Conservation (phyloP, 1,140 invertebrate genomes). For the Adelges cooleyi region DNA sequence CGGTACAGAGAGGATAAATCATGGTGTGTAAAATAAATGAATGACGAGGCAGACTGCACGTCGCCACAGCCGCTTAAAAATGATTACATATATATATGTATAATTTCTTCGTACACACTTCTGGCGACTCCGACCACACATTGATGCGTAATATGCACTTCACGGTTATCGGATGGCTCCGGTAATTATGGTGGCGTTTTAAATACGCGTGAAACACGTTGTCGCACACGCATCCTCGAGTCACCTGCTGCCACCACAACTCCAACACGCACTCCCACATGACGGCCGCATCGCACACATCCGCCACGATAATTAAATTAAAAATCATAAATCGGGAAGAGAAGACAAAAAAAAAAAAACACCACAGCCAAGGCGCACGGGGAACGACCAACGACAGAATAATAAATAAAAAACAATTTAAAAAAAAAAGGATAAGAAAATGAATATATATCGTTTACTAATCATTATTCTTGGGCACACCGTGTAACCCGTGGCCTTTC, state of each 20-base stretch:
- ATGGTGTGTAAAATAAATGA: not conserved
- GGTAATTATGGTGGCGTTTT: not conserved
- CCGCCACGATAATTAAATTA: constrained; percentile 20
- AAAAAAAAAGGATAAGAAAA: not conserved
- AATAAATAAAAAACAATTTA: no score
- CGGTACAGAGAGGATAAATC: not conserved
- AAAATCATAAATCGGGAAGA: constrained; percentile 13
- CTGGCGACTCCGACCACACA: not conserved
- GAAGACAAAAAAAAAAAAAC: not conserved
- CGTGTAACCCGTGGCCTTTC: constrained; percentile 3
- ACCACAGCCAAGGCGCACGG: not conserved
- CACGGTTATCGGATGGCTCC: constrained; percentile 25
- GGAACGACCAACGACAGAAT: no score
- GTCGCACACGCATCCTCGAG: constrained; percentile 11
- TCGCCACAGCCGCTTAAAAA: not conserved
- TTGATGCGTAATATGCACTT: constrained; percentile 26
- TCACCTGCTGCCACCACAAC: not conserved
- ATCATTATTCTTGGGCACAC: constrained; percentile 10
- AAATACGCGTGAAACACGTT: constrained; percentile 24
- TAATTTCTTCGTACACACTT: no score
- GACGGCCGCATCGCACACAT: not conserved
- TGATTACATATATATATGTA: no score
- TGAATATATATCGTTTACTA: not conserved
- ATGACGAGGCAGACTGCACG: not conserved
- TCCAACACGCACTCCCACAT: not conserved